phyloP scores from a whole-genome alignment of 2,797 vertebrate genomes.

The Aeoliscus strigatus region DNA sequence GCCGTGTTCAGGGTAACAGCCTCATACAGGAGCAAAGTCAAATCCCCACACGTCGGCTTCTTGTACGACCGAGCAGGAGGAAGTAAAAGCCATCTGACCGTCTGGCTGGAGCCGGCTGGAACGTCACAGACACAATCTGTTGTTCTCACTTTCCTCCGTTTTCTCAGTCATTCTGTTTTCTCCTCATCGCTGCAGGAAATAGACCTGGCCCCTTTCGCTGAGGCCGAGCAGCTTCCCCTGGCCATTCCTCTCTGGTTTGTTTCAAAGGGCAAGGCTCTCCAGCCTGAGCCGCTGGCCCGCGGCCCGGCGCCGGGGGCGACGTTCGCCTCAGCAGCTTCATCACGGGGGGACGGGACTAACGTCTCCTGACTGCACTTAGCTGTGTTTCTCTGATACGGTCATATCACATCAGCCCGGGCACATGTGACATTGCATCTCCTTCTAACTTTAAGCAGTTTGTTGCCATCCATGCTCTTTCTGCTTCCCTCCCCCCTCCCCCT shows the following conservation, averaged over 20 bases:
- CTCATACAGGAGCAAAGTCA: conserved; percentile 46
- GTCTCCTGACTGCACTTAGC: conserved; percentile 96
- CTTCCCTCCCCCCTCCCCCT: conserved; percentile 49
- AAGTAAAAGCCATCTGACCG: conserved; percentile 52
- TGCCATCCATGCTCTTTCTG: conserved; percentile 41
- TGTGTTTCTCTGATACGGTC: conserved; percentile 92
- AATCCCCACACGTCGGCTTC: conserved; percentile 34
- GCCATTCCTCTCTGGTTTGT: conserved; percentile 78
- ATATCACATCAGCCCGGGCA: conserved; percentile 89
- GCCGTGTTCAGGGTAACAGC: conserved; percentile 67
- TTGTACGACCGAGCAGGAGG: conserved; percentile 36
- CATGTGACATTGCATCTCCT: conserved; percentile 85
- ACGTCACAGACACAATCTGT: conserved; percentile 71
- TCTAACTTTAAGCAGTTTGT: conserved; percentile 76
- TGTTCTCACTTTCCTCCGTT: conserved; percentile 74
- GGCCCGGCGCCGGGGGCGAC: conserved; percentile 83
- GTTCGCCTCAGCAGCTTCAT: conserved; percentile 91
- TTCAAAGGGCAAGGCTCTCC: conserved; percentile 89
- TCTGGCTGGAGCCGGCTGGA: conserved; percentile 51
- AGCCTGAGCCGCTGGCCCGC: conserved; percentile 79
- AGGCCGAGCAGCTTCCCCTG: conserved; percentile 64
- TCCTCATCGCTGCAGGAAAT: conserved; percentile 62
- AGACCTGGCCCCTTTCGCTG: conserved; percentile 64
- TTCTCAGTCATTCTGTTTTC: conserved; percentile 58
- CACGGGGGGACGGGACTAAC: conserved; percentile 87